phyloP scores from a whole-genome alignment of 2,888 invertebrate genomes.

The Leucozona laternaria region DNA sequence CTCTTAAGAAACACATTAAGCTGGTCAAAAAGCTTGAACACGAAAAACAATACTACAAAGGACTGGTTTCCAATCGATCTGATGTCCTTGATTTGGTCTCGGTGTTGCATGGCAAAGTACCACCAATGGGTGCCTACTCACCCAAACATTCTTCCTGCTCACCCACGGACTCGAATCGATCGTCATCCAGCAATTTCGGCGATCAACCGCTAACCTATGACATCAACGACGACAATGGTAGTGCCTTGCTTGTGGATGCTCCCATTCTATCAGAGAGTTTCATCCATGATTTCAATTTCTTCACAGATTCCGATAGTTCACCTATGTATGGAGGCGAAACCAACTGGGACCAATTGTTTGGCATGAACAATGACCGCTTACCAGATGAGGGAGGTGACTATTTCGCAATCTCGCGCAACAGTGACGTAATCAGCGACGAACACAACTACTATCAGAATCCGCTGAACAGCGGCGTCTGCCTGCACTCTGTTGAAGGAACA shows the following conservation, averaged over 20 bases:
- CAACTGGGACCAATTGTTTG: conserved; percentile 61
- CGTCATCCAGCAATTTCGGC: conserved; percentile 43
- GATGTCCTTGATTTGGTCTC: conserved; percentile 85
- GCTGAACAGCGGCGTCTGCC: conserved; percentile 84
- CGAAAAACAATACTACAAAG: conserved; percentile 85
- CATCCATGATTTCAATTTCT: conserved; percentile 72
- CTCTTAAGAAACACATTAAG: conserved; percentile 84
- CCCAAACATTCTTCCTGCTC: conserved; percentile 60
- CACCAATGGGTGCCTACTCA: background rate
- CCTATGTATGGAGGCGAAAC: conserved; percentile 49
- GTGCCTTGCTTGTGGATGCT: conserved; percentile 75
- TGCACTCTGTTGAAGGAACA: conserved; percentile 85
- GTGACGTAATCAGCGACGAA: conserved; percentile 61
- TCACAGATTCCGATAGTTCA: conserved; percentile 69
- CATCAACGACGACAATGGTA: conserved; percentile 75
- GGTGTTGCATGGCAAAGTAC: conserved; percentile 80
- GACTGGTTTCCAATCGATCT: conserved; percentile 85
- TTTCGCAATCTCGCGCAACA: background rate
- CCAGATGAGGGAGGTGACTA: conserved; percentile 32
- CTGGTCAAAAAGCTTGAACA: conserved; percentile 84
- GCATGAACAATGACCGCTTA: conserved; percentile 36
- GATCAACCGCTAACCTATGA: conserved; percentile 73
- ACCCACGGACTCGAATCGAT: conserved; percentile 74
- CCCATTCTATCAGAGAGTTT: conserved; percentile 55
- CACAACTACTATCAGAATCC: conserved; percentile 76